phyloP scores from a whole-genome alignment of 2,113 vertebrate species.

The Recurvirostra avosetta region DNA sequence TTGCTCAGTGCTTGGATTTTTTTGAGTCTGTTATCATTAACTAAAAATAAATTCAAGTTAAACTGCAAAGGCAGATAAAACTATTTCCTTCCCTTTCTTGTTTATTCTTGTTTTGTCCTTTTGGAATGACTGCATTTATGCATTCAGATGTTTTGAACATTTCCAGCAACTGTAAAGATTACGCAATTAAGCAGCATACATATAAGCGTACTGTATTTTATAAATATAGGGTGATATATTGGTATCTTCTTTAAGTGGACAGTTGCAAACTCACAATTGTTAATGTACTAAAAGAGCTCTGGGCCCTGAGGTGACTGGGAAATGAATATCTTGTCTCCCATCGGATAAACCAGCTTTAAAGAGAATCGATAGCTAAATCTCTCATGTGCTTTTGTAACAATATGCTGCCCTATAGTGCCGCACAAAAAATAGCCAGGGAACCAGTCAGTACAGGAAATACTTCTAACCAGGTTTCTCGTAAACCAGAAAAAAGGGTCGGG shows the following conservation, averaged over 20 bases:
- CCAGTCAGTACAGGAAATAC: background rate
- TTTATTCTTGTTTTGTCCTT: background rate
- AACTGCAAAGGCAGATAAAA: constrained; percentile 26
- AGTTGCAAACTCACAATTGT: background rate
- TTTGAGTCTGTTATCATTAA: constrained; percentile 42
- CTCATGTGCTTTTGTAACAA: background rate
- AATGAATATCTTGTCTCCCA: background rate
- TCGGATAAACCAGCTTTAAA: constrained; percentile 28
- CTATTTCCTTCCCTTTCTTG: background rate
- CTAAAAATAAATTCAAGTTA: constrained; percentile 42
- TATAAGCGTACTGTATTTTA: background rate
- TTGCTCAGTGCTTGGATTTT: constrained; percentile 40
- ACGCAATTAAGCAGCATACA: background rate
- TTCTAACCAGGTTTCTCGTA: background rate
- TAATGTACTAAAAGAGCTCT: background rate
- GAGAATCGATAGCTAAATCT: constrained; percentile 16
- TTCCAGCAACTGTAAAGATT: background rate
- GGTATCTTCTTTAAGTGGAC: background rate
- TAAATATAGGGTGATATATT: background rate
- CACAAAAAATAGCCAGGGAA: background rate
- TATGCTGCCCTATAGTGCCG: background rate
- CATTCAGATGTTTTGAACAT: background rate
- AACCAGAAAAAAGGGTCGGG: background rate
- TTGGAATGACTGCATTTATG: background rate
- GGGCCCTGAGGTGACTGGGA: background rate